Base-by-base conservation (phyloP, 2,113 vertebrate species). In the Alectura lathami region DNA sequence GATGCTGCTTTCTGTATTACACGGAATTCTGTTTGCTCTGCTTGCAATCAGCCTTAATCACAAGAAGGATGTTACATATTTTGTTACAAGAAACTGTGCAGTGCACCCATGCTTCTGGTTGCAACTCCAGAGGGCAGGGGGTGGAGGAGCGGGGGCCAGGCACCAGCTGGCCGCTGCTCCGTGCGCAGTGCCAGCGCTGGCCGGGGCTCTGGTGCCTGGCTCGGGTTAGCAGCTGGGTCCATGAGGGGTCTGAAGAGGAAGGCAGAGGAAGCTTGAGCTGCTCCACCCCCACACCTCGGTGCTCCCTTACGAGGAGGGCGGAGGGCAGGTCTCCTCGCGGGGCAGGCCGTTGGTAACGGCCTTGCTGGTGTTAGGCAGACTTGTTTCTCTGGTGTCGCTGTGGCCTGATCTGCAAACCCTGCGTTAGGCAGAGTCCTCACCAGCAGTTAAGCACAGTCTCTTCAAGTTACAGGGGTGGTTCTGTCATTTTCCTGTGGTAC, bases 381-480 rank as follows among this genome's bases (percentile, higher is more conserved):
- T 40, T 9, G 22, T 17, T 16, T 7, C 29, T 13, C 1, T 23
- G 20, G 13, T 30, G 8, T 24, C 12, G 0, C 54, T 8, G 34
- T 40, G n/a, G 43, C 34, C 34, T 40, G 40, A 6, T n/a, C 29
- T 47, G 56, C 54, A 82, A 59, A 16, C 5, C 7, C 8, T 27
- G 21, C 8, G 2, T n/a, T n/a, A 40, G 18, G 14, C 0, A 1
- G 15, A 30, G n/a, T 36, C 36, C 34, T 54, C 34, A 8, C 16
- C 21, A 9, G 3, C 27, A 4, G 13, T 51, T 53, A 13, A 27
- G 43, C 12, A 11, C 9, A 1, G 32, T 48, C 22, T 69, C 21
- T 12, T 69, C 42, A 16, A 8, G 10, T 48, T 32, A 8, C 27
- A 60, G 8, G 12, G 32, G 20, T 34, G 21, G 43, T 24, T 48